Percentiles rank a stretch among this genome's conserved stretches.
These are phyloP conservation scores for Drosophila imparisetae DNA, from an alignment of 2,888 invertebrate genomes.

Conservation along the genomic window DNA sequence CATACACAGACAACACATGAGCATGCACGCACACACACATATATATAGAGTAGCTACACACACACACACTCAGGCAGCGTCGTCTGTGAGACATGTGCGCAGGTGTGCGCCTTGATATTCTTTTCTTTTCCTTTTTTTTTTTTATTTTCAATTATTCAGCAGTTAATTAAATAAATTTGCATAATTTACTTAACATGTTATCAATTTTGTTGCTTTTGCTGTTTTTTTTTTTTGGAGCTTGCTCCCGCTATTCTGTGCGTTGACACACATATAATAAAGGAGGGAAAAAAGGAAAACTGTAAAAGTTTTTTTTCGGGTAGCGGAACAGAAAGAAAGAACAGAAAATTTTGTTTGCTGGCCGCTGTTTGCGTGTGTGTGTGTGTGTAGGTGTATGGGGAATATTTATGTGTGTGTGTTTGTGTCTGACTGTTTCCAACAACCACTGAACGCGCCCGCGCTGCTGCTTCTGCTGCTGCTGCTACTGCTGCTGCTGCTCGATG, in stretches of 20 bases:
- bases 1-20: slow-evolving; percentile 40
- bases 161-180: slow-evolving; percentile 61
- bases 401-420: slow-evolving; percentile 34
- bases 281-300: slow-evolving; percentile 16
- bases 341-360: slow-evolving; percentile 73
- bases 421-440: slow-evolving; percentile 73
- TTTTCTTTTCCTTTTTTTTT: neutral
- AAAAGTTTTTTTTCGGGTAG: slow-evolving; percentile 46
- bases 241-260: slow-evolving; percentile 3
- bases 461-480: slow-evolving; percentile 66
- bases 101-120: slow-evolving; percentile 73
- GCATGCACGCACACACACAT: slow-evolving; percentile 21
- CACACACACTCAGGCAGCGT: slow-evolving; percentile 20
- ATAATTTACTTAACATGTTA: slow-evolving; percentile 27
- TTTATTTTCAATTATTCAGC: slow-evolving; percentile 62
- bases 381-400: slow-evolving; percentile 19
- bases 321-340: slow-evolving; percentile 52
- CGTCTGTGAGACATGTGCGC: slow-evolving; percentile 68
- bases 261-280: slow-evolving; percentile 30
- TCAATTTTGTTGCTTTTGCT: slow-evolving; percentile 3
- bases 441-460: slow-evolving; percentile 75
- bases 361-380: slow-evolving; percentile 29
- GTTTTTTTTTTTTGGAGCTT: neutral
- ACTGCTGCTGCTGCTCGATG: slow-evolving; percentile 64
- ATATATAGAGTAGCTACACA: slow-evolving; percentile 6